Percentiles rank a stretch among this genome's conserved stretches.
phyloP scores from a whole-genome alignment of 2,113 vertebrate genomes.

The Rutilus rutilus region DNA sequence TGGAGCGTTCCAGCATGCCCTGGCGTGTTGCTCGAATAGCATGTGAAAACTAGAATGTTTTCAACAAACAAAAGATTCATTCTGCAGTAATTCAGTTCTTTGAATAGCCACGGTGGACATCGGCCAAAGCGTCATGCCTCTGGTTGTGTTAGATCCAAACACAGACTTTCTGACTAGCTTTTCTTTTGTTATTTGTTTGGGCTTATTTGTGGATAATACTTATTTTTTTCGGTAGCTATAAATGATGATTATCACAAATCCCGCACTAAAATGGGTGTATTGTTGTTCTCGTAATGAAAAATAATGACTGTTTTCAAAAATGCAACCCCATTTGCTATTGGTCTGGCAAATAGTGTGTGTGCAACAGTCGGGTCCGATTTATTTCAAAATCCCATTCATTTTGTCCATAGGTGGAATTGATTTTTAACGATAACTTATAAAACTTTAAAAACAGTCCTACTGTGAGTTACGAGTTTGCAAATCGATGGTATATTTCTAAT shows the following conservation, averaged over 20 bases:
- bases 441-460: background rate
- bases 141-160: conserved; percentile 35
- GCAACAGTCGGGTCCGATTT: background rate
- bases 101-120: conserved; percentile 37
- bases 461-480: background rate
- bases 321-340: background rate
- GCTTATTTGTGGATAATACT: background rate
- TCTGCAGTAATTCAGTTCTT: conserved; percentile 46
- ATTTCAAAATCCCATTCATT: background rate
- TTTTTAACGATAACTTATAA: background rate
- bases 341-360: too few relatives aligned
- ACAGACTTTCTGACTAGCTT: background rate
- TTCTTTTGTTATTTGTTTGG: conserved; percentile 29
- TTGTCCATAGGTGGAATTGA: background rate
- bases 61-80: conserved; percentile 51
- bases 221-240: too few relatives aligned
- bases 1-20: background rate
- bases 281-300: background rate
- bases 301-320: background rate
- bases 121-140: conserved; percentile 42
- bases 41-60: conserved; percentile 41
- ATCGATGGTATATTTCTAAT: background rate
- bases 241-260: background rate
- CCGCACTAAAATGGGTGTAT: background rate
- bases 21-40: conserved; percentile 17